These are phyloP conservation scores for Uromys caudimaculatus DNA, from an alignment of 2,797 vertebrate genomes.

Conservation along the genomic window DNA sequence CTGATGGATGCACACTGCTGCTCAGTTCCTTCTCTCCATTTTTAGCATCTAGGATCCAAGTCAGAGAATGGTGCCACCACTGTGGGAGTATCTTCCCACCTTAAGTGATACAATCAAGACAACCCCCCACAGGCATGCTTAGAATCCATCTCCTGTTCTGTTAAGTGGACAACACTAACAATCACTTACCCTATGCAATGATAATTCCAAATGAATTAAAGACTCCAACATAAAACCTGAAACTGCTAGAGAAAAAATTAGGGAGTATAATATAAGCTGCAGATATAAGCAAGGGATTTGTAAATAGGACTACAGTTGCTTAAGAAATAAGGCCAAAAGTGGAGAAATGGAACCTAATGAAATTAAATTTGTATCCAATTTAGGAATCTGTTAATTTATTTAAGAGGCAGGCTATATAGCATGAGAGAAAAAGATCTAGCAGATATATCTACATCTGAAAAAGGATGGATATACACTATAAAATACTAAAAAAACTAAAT, in stretches of 20 bases:
- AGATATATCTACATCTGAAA: neutral
- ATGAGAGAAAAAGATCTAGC: neutral
- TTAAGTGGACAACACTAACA: neutral
- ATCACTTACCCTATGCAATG: neutral
- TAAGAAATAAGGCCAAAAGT: neutral
- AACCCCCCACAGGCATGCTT: neutral
- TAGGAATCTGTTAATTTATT: neutral
- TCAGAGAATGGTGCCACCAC: neutral
- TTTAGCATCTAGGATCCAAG: neutral
- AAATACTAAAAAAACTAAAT: neutral
- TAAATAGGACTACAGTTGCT: neutral
- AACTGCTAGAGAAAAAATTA: neutral
- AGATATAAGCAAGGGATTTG: neutral
- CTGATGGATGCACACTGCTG: neutral
- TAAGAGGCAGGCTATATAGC: neutral
- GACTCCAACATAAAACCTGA: neutral
- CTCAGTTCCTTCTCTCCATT: neutral
- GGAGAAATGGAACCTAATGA: neutral
- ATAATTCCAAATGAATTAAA: neutral
- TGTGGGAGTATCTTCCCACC: neutral
- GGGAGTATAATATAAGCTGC: neutral
- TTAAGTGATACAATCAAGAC: neutral
- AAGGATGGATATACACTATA: neutral
- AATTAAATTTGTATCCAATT: neutral
- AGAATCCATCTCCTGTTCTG: neutral